Conservation (phyloP, 2,113 vertebrate species). For the Butorides virescens region DNA sequence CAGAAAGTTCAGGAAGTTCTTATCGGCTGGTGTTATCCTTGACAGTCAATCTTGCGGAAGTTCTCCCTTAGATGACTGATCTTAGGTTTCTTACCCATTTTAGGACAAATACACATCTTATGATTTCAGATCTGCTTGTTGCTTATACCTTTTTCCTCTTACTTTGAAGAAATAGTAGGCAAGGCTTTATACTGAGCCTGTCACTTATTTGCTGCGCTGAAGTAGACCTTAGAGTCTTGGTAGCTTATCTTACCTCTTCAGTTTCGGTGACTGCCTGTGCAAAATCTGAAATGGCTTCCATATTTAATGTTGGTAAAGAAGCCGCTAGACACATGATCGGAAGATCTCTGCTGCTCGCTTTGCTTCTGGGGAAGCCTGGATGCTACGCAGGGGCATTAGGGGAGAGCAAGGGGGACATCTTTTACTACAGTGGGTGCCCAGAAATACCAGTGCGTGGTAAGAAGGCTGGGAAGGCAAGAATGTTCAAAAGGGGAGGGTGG, state of each 20-base stretch:
- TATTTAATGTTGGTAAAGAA: neutral
- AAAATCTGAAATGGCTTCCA: neutral
- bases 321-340: rapidly evolving
- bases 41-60: neutral
- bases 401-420: neutral
- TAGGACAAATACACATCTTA: neutral
- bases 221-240: neutral
- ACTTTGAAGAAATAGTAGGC: neutral
- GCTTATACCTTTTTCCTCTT: neutral
- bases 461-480: neutral
- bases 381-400: neutral
- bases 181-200: neutral
- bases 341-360: neutral
- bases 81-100: neutral
- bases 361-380: neutral
- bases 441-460: neutral
- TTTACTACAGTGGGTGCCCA: neutral
- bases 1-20: neutral
- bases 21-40: neutral
- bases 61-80: neutral
- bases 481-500: neutral
- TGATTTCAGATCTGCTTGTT: neutral
- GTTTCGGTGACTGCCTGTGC: neutral
- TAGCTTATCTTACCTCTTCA: neutral
- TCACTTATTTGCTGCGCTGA: neutral